These are phyloP conservation scores for Orycteropus afer DNA, from an alignment of 2,113 vertebrate species.

Conservation along the genomic window DNA sequence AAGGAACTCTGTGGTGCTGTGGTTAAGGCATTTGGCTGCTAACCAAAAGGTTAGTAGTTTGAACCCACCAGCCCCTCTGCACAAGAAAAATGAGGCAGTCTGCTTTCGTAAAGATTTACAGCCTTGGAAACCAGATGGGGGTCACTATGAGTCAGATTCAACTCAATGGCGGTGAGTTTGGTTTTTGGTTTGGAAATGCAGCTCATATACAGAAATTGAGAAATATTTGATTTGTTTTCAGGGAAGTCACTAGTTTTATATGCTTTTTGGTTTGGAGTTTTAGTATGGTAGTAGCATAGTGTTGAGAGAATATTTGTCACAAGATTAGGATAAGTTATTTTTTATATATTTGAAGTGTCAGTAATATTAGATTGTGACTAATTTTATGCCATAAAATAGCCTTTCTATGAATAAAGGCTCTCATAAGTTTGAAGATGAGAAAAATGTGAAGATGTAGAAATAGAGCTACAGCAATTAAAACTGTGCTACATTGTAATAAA, in stretches of 20 bases:
- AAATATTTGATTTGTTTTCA: constrained; percentile 35
- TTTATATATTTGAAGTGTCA: constrained; percentile 4
- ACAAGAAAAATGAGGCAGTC: no score
- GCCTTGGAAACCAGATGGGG: no score
- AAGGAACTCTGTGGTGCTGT: no score
- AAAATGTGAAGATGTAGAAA: constrained; percentile 12
- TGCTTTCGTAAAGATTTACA: no score
- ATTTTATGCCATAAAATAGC: not conserved
- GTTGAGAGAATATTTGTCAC: constrained; percentile 26
- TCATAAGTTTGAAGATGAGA: constrained; percentile 3
- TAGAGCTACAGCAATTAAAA: constrained; percentile 6
- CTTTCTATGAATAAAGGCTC: constrained; percentile 18
- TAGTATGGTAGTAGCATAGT: not conserved
- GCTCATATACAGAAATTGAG: not conserved
- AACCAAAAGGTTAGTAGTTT: no score
- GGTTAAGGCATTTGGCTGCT: no score
- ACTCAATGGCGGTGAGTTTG: no score
- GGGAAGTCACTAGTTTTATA: not conserved
- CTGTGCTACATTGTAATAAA: not conserved
- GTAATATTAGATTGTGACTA: not conserved
- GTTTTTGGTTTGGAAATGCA: no score
- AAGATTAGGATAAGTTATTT: constrained; percentile 4
- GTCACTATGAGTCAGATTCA: no score
- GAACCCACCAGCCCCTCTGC: no score
- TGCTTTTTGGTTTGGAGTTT: constrained; percentile 37